These are phyloP conservation scores for Xanthorhoe designata DNA, from an alignment of 2,888 invertebrate genomes.

Conservation along the genomic window DNA sequence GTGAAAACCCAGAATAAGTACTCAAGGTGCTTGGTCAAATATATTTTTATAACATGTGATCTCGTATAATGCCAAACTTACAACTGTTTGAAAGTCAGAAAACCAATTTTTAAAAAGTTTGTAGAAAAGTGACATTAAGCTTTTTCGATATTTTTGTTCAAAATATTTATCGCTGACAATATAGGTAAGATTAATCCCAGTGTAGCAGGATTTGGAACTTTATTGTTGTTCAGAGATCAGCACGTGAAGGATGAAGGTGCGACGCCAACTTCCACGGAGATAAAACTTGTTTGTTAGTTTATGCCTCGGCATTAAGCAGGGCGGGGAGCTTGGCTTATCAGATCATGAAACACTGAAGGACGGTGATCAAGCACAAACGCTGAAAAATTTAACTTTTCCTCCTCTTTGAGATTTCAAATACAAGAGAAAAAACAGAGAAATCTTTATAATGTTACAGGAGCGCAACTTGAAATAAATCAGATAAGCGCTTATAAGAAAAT, in stretches of 20 bases:
- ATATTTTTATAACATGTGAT: neutral
- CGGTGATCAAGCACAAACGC: constrained; percentile 43
- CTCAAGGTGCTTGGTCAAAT: neutral
- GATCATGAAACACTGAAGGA: constrained; percentile 54
- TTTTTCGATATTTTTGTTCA: constrained; percentile 16
- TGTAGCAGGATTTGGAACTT: constrained; percentile 62
- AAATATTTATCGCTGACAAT: constrained; percentile 38
- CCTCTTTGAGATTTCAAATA: constrained; percentile 34
- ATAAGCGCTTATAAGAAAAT: constrained; percentile 2
- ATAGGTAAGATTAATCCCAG: constrained; percentile 59
- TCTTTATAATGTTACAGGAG: constrained; percentile 35
- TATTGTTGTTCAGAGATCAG: constrained; percentile 76
- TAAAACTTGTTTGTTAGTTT: constrained; percentile 82
- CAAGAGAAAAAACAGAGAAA: constrained; percentile 38
- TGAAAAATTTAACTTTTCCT: constrained; percentile 44
- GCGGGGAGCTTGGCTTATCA: constrained; percentile 56
- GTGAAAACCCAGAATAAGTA: no score
- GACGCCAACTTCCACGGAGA: constrained; percentile 72
- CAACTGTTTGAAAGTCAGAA: constrained; percentile 13
- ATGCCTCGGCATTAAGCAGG: constrained; percentile 61
- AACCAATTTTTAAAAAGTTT: constrained; percentile 2
- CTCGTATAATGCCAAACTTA: neutral
- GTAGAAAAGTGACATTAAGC: constrained; percentile 13
- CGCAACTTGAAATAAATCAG: constrained; percentile 41
- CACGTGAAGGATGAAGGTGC: constrained; percentile 81